Conservation (phyloP, 1,140 invertebrate species). For the Temnothorax longispinosus region DNA sequence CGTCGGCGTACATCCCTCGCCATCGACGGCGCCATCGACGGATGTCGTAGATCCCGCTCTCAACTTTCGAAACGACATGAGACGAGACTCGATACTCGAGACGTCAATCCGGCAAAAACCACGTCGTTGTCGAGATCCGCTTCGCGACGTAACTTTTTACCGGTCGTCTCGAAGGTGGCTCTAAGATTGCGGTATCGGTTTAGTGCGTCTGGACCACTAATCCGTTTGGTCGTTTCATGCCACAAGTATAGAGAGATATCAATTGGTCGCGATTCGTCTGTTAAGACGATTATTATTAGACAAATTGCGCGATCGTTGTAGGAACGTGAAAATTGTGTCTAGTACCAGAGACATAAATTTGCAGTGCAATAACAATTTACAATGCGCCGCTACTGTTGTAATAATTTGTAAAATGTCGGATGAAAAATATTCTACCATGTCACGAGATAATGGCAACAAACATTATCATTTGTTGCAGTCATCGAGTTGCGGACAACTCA, state of each 20-base stretch:
- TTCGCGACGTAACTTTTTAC: conserved; percentile 51
- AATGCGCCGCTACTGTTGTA: not conserved
- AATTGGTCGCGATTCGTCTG: not conserved
- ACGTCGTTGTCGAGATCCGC: conserved; percentile 53
- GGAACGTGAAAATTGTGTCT: not conserved
- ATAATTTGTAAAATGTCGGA: not conserved
- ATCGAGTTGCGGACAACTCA: not conserved
- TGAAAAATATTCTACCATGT: not conserved
- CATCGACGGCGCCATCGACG: conserved; percentile 57
- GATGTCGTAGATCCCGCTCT: conserved; percentile 61
- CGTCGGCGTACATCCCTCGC: conserved; percentile 47
- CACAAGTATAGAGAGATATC: not conserved
- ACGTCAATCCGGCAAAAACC: conserved; percentile 63
- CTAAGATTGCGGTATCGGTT: conserved; percentile 1
- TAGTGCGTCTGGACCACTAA: conserved; percentile 12
- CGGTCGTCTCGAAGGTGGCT: conserved; percentile 5
- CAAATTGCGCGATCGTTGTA: not conserved
- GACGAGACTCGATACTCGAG: conserved; percentile 63
- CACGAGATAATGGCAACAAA: not conserved
- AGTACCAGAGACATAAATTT: not conserved
- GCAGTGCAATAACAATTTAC: not conserved
- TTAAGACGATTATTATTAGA: not conserved
- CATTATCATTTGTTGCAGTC: not conserved
- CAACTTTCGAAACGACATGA: conserved; percentile 53
- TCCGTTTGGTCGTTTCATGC: not conserved